Base-by-base conservation (phyloP, 64 coral and sea anemone genomes). In the Montipora cactus region DNA sequence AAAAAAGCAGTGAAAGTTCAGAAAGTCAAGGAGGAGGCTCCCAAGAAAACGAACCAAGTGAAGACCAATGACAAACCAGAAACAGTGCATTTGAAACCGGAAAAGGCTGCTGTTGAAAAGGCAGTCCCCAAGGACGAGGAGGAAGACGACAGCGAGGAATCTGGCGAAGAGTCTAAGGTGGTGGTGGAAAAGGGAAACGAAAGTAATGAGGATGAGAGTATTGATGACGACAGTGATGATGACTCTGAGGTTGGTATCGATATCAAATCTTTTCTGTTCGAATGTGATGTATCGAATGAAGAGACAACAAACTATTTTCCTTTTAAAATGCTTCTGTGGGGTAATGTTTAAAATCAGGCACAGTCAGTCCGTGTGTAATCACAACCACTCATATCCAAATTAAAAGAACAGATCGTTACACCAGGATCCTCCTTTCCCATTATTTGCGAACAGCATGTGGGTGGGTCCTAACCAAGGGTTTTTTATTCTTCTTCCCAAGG, bases 1-100 rank as follows among this genome's bases (percentile, higher is more conserved):
- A 86, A 50, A 15, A 67, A 86, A 72, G 59, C 16, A 23, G 46
- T 68, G 15, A 86, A 86, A 50, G 45, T 86, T 22, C 19, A 86
- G 37, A 67, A 70, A 86, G 18, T 81, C n/a, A 59, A 72, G 10
- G 46, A 48, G 5, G 76, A 78, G 4, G 6, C 13, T 1, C 76
- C 76, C 47, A 19, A 78, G 76, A 78, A 78, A 47, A 48, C 76
- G 0, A 46, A 19, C 6, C 15, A 78, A 48, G 76, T 78, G 47
- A 86, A 51, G 47, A 72, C 67, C 15, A 19, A 86, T 4, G 82
- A 86, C 19, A 86, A 71, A 50, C 66, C 66, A 14, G 55, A 45
- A 64, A 7, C 7, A 7, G 18, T 46, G 11, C 7, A n/a, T 49
- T 82, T 82, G 1, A 88, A 74, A 74, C 67, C 68, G 15, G 10